Evolutionary conservation across 2,888 invertebrate genomes (phyloP), one percentile per base, ranked within the genome.

Genomic region (Sisyra terminalis): DNA sequence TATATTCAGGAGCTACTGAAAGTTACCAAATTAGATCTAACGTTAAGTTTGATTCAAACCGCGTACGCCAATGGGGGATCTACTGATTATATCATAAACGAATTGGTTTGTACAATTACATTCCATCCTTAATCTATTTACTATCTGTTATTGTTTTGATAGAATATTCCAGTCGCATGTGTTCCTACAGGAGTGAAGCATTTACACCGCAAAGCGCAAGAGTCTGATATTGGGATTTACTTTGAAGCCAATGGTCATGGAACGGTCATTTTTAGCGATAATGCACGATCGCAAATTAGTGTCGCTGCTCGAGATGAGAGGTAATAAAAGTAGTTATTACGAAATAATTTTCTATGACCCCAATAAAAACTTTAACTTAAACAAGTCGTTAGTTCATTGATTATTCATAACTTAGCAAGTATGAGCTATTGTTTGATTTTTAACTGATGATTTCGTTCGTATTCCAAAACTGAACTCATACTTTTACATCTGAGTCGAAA

Each of bases 161-260:
- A 90, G 89, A 77, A 84, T 70, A 74, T 97, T 39, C 89, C 92
- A 15, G 90, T 93, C 3, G 75, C 78, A 0, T 96, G 92, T 61
- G 90, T 84, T 8, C 75, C 87, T 43, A 98, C 98, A 0, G 98
- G 98, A 8, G 96, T 99, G 0, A 98, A 98, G 61, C 80, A 97
- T 63, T 67, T 99, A 15, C 97, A 98, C 58, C 85, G 86, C 55
- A 84, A 84, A 56, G 97, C 97, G 0, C 56, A 77, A 30, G 74
- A 86, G 43, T 96, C 79, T 65, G 96, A 98, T 57, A 76, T 98
- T 52, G 97, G 97, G 2, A 76, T 99, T 3, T 99, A 98, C 64
- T 99, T 99, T 63, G 98, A 99, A 60, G 97, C 98, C 0, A 98
- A 98, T 64, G 98, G 98, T 0, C 98, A 98, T 65, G 98, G 98